Base-by-base conservation (phyloP, 2,113 vertebrate species). In the Passer montanus region DNA sequence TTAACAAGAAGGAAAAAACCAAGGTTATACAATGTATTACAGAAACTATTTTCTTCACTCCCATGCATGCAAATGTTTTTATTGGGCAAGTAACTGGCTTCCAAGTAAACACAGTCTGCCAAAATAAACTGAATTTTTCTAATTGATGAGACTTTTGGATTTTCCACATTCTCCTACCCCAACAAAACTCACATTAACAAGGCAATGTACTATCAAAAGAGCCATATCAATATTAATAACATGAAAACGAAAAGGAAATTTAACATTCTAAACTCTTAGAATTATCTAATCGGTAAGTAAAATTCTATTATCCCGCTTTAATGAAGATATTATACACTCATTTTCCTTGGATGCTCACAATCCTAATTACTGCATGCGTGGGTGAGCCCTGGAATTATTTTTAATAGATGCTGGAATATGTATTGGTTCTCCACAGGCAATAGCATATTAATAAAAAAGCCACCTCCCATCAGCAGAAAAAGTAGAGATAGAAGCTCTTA, bases 241-340 rank as follows among this genome's bases (percentile, higher is more conserved):
- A 82, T 46, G 30, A 97, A 90, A 94, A 80, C 79, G 77, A 94
- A 94, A 96, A 90, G 53, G 92, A 97, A 96, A 94, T 63, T 41
- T 82, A 92, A 82, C 20, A 85, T 91, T 97, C 67, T 89, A 78
- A 96, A 96, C 62, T 90, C 94, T 91, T 96, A 90, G 95, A 95
- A 96, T 90, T 90, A 97, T 96, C 94, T 94, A 92, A 97, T 96
- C 69, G 73, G 86, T 95, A 98, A 98, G 96, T 96, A 97, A 97
- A 98, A 97, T 96, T 96, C 78, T 87, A 95, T 96, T 96, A 92
- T 52, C 41, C 49, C 17, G 15, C 56, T 96, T 97, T 97, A 98
- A 98, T 98, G 96, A 98, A 98, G 95, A 97, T 88, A 97, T 97
- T 98, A 97, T 63, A 96, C 78, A 97, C 79, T 97, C 95, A 97